A percentile compares a stretch with the other conserved stretches of the same genome.
phyloP scores from a whole-genome alignment of 2,888 invertebrate species.

The Sinodicranocentrus sp. region DNA sequence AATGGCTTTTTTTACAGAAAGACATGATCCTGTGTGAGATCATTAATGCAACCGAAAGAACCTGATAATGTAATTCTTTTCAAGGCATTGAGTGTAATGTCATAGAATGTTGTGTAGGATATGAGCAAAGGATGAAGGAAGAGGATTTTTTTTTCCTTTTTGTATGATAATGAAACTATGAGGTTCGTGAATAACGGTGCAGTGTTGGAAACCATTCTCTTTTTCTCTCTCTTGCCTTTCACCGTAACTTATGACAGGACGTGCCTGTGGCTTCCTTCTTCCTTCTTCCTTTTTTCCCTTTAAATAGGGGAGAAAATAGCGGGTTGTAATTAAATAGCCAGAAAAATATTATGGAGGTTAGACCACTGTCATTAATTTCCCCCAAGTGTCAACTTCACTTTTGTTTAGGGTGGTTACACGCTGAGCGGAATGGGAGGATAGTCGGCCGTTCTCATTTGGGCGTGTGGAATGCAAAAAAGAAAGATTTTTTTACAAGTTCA shows the following conservation, averaged over 20 bases:
- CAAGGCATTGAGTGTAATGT: neutral
- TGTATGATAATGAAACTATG: constrained; percentile 10
- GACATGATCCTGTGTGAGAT: constrained; percentile 16
- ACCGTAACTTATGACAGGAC: constrained; percentile 47
- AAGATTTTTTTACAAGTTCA: neutral
- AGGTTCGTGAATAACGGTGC: constrained; percentile 11
- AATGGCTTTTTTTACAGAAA: neutral
- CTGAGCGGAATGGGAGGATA: constrained; percentile 51
- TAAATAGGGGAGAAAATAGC: constrained; percentile 70
- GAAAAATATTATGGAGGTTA: constrained; percentile 68
- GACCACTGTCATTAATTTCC: constrained; percentile 74
- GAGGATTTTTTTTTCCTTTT: neutral
- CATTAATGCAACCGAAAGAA: constrained; percentile 25
- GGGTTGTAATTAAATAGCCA: constrained; percentile 69
- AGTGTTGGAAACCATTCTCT: too few species aligned
- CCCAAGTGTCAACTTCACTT: constrained; percentile 73
- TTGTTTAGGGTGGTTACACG: constrained; percentile 66
- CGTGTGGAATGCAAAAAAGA: neutral
- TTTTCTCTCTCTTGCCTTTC: neutral
- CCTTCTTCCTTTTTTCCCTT: constrained; percentile 27
- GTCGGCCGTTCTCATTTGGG: constrained; percentile 13
- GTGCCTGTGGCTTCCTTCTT: constrained; percentile 58
- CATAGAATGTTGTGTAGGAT: neutral
- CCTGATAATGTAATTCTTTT: constrained; percentile 30
- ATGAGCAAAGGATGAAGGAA: neutral